Conservation (phyloP, 2,888 invertebrate species). For the Masnerella sp. region DNA sequence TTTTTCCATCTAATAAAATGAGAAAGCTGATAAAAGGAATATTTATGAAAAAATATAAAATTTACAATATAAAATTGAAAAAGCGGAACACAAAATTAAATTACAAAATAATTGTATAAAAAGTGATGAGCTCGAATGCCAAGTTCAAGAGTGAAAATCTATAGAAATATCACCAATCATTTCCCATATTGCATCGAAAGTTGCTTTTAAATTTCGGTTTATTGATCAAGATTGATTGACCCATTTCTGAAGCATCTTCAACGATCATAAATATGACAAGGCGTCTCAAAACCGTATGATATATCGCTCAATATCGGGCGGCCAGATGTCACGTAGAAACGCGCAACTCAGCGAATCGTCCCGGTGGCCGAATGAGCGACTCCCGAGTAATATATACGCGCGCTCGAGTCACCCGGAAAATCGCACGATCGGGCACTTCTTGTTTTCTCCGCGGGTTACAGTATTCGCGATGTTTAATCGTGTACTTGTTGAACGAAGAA, state of each 20-base stretch:
- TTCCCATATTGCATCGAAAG: background rate
- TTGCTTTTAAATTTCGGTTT: background rate
- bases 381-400: slow-evolving; percentile 16
- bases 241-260: slow-evolving; percentile 4
- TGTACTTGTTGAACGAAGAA: slow-evolving; percentile 32
- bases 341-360: slow-evolving; percentile 26
- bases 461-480: slow-evolving; percentile 10
- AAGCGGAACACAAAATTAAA: too few species aligned
- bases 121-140: too few species aligned
- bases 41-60: too few species aligned
- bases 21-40: too few species aligned
- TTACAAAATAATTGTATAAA: too few species aligned
- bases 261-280: slow-evolving; percentile 25
- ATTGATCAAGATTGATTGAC: slow-evolving; percentile 13
- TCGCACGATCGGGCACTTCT: slow-evolving; percentile 13
- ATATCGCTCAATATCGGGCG: slow-evolving; percentile 43
- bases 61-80: too few species aligned
- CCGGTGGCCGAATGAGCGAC: slow-evolving; percentile 15
- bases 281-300: slow-evolving; percentile 18
- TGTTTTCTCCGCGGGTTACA: background rate
- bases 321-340: slow-evolving; percentile 47
- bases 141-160: too few species aligned
- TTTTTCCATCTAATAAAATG: too few species aligned
- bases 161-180: background rate
- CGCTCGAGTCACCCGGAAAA: slow-evolving; percentile 26